These are phyloP conservation scores for Paraplagusia blochii DNA, from an alignment of 2,113 vertebrate genomes.

Conservation along the genomic window DNA sequence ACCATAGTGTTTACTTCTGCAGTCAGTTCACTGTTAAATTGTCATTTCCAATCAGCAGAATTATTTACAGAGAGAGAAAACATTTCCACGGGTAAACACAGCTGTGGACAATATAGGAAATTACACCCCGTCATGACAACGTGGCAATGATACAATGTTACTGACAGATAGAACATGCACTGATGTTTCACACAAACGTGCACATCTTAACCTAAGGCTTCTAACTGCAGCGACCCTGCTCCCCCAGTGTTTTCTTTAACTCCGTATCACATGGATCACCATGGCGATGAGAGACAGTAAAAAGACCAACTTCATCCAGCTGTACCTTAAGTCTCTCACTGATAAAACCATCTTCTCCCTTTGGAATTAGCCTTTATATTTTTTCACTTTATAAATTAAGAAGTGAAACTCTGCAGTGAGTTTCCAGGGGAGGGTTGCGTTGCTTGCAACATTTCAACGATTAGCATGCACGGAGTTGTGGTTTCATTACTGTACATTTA, in stretches of 20 bases:
- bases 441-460: slow-evolving; percentile 45
- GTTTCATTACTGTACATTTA: slow-evolving; percentile 62
- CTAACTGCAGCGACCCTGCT: slow-evolving; percentile 1
- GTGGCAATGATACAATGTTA: too few species aligned
- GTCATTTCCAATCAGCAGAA: too few species aligned
- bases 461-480: slow-evolving; percentile 52
- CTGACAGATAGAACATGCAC: too few species aligned
- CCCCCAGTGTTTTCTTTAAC: neutral
- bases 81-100: too few species aligned
- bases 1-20: too few species aligned
- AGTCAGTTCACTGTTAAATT: too few species aligned
- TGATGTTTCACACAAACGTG: neutral
- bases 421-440: slow-evolving; percentile 27
- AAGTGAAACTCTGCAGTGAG: slow-evolving; percentile 28
- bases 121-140: slow-evolving; percentile 18
- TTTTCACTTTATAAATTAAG: slow-evolving; percentile 26
- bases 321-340: slow-evolving; percentile 7
- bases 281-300: slow-evolving; percentile 10
- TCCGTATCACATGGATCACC: slow-evolving; percentile 11
- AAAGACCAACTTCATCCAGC: slow-evolving; percentile 14
- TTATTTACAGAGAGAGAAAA: too few species aligned
- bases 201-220: slow-evolving; percentile 8
- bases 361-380: slow-evolving; percentile 32
- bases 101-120: neutral
- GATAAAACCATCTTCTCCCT: slow-evolving; percentile 16